phyloP scores from a whole-genome alignment of 2,888 invertebrate species.

The Chironomus tentans region DNA sequence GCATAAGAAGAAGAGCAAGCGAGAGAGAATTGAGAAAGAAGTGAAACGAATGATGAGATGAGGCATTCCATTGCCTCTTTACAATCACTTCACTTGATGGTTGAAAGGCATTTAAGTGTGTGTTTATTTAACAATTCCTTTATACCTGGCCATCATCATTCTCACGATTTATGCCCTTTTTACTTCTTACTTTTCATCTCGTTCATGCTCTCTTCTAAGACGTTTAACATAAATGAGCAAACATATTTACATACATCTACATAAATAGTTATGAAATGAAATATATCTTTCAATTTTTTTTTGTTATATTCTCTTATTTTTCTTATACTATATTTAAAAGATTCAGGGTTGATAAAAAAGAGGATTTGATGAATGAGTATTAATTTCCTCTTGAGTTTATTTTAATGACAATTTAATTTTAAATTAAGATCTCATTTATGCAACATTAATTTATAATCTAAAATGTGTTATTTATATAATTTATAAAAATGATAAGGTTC shows the following conservation, averaged over 20 bases:
- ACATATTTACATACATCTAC: not conserved
- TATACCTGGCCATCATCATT: constrained; percentile 27
- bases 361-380: too few relatives aligned
- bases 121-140: constrained; percentile 26
- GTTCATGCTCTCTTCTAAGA: not conserved
- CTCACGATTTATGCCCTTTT: constrained; percentile 22
- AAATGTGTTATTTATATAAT: too few relatives aligned
- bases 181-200: not conserved
- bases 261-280: not conserved
- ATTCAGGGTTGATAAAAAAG: too few relatives aligned
- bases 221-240: not conserved
- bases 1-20: not conserved
- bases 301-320: too few relatives aligned
- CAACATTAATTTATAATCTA: too few relatives aligned
- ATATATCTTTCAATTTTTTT: too few relatives aligned
- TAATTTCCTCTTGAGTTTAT: too few relatives aligned
- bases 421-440: too few relatives aligned
- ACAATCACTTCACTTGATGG: constrained; percentile 9
- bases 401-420: too few relatives aligned
- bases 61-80: not conserved
- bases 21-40: not conserved
- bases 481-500: too few relatives aligned
- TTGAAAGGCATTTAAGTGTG: not conserved
- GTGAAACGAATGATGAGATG: not conserved
- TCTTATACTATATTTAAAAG: too few relatives aligned